phyloP scores from a whole-genome alignment of 2,888 invertebrate genomes.

The Amiota mariae region DNA sequence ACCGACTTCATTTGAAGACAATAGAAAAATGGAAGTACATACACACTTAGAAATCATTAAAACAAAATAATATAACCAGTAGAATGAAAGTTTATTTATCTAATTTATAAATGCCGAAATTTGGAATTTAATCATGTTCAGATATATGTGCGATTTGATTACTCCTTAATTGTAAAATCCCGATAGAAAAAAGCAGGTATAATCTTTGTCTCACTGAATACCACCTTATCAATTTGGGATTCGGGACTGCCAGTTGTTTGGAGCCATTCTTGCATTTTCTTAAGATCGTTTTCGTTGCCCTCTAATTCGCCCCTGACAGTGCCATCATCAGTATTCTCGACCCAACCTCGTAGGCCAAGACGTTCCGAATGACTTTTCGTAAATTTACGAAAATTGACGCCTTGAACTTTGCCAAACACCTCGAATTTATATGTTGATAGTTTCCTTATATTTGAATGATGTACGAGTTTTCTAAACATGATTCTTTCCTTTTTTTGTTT shows the following conservation, averaged over 20 bases:
- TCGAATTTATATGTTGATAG: constrained; percentile 43
- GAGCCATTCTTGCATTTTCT: constrained; percentile 75
- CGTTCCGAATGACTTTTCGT: constrained; percentile 76
- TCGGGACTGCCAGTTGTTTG: constrained; percentile 81
- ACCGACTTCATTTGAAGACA: too few relatives aligned
- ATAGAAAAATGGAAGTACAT: too few relatives aligned
- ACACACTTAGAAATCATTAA: too few relatives aligned
- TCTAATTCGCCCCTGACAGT: constrained; percentile 78
- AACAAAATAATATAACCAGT: too few relatives aligned
- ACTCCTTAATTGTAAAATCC: constrained; percentile 13
- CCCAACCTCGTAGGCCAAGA: constrained; percentile 78
- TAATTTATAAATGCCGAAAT: not conserved
- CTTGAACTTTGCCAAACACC: constrained; percentile 45
- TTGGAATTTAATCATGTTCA: not conserved
- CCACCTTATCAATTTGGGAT: constrained; percentile 81
- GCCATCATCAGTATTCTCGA: constrained; percentile 77
- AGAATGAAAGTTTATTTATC: not conserved
- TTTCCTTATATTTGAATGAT: not conserved
- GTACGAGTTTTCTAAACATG: not conserved
- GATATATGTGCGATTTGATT: not conserved
- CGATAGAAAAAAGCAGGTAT: constrained; percentile 63
- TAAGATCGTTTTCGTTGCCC: constrained; percentile 74
- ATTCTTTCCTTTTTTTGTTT: not conserved
- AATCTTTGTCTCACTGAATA: constrained; percentile 79
- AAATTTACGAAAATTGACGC: constrained; percentile 71